Conservation (phyloP, 35 echinoderm and acorn worm genomes). For the Anneissia japonica region DNA sequence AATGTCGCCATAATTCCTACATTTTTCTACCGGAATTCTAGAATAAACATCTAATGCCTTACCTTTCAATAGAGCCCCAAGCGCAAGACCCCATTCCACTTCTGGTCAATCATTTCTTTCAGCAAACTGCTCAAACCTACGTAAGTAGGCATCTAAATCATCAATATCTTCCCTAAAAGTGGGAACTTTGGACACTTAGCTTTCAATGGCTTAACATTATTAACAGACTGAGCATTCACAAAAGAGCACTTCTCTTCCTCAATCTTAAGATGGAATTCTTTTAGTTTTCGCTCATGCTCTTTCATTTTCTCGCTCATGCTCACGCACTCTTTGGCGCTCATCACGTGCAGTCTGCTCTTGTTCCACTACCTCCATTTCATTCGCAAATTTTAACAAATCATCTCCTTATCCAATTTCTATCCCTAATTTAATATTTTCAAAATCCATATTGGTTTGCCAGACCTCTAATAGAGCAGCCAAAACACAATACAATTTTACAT, state of each 20-base stretch:
- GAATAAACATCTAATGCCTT: constrained; percentile 42
- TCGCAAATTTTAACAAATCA: not conserved
- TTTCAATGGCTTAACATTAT: too few species aligned
- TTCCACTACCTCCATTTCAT: not conserved
- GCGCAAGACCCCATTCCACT: constrained; percentile 7
- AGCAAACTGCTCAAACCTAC: too few species aligned
- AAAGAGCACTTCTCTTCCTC: too few species aligned
- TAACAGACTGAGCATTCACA: too few species aligned
- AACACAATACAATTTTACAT: too few species aligned
- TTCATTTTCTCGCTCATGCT: too few species aligned
- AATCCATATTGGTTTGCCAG: not conserved
- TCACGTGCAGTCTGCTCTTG: not conserved
- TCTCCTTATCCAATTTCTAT: not conserved
- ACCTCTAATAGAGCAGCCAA: too few species aligned
- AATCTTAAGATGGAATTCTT: too few species aligned
- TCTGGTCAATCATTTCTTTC: not conserved
- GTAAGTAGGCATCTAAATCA: too few species aligned
- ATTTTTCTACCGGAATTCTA: not conserved
- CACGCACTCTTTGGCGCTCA: not conserved
- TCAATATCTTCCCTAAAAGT: too few species aligned
- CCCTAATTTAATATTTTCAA: not conserved
- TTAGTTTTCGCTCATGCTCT: too few species aligned
- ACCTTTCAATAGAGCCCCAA: constrained; percentile 38
- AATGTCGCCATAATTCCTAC: constrained; percentile 30
- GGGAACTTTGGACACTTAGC: too few species aligned